A percentile compares a stretch with the other conserved stretches of the same genome.
Conservation (phyloP, 2,113 vertebrate genomes). For the Willisornis vidua region DNA sequence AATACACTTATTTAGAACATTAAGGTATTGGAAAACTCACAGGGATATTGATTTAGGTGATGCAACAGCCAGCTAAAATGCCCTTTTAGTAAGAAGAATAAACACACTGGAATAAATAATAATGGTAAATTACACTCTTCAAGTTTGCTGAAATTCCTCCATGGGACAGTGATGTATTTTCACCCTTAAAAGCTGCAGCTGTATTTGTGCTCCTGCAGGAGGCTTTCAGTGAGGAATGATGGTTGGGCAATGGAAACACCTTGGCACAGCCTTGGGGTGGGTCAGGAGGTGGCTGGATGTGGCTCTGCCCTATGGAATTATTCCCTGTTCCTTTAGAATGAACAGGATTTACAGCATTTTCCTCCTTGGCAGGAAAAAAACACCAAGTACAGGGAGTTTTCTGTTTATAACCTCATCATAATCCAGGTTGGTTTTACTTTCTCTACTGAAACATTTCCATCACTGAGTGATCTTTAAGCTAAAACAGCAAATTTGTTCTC, state of each 20-base stretch:
- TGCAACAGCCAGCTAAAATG: slow-evolving; percentile 21
- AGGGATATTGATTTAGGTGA: slow-evolving; percentile 36
- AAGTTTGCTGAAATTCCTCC: slow-evolving; percentile 24
- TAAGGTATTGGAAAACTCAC: slow-evolving; percentile 3
- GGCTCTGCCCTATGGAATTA: background rate
- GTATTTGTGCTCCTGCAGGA: background rate
- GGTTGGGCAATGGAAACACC: background rate
- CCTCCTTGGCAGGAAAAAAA: background rate
- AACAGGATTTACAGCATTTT: background rate
- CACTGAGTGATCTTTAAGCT: background rate
- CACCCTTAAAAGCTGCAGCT: slow-evolving; percentile 7
- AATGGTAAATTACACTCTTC: slow-evolving; percentile 20
- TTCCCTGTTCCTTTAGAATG: background rate
- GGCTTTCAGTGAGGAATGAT: background rate
- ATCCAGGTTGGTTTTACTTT: background rate
- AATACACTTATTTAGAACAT: slow-evolving; percentile 26
- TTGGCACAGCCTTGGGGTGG: background rate
- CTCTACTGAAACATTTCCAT: background rate
- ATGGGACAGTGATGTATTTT: slow-evolving; percentile 20
- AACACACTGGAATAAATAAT: slow-evolving; percentile 35
- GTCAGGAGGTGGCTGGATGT: background rate
- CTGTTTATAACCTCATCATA: background rate
- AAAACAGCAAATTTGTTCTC: background rate
- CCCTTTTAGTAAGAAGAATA: slow-evolving; percentile 21
- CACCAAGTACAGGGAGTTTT: background rate